Conservation (phyloP, 2,797 vertebrate genomes). For the Clangula hyemalis region DNA sequence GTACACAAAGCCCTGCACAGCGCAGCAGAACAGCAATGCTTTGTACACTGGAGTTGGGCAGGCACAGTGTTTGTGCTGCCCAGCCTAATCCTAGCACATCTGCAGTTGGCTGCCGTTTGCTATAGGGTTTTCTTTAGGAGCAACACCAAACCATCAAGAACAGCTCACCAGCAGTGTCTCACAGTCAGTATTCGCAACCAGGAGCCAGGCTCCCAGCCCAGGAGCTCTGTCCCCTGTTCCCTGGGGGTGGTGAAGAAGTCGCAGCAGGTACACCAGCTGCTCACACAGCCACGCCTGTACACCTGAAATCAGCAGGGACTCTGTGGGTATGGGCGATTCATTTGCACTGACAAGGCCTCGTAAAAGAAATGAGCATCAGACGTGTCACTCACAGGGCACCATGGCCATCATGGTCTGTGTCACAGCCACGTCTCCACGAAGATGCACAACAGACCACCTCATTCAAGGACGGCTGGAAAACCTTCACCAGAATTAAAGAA, state of each 20-base stretch:
- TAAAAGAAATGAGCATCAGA: neutral
- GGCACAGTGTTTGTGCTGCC: neutral
- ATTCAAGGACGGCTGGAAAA: accelerated
- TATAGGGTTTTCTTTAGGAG: neutral
- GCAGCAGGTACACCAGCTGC: accelerated
- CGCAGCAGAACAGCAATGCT: conserved; percentile 78
- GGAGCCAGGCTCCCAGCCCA: neutral
- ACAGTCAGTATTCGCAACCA: accelerated
- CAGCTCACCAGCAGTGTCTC: accelerated
- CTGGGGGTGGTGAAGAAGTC: neutral
- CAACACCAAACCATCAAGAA: accelerated
- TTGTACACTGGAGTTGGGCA: neutral
- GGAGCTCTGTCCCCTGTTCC: accelerated
- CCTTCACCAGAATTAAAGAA: neutral
- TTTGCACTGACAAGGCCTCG: neutral
- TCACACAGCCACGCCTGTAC: accelerated
- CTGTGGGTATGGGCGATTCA: accelerated
- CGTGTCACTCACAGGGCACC: accelerated
- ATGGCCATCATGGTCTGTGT: accelerated
- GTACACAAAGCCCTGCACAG: conserved; percentile 73
- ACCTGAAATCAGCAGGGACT: neutral
- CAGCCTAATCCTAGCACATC: accelerated
- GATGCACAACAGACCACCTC: neutral
- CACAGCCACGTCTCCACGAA: neutral
- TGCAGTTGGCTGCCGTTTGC: accelerated